Percentiles rank a stretch among this genome's conserved stretches.
These are phyloP conservation scores for Ochotona curzoniae DNA, from an alignment of 2,113 vertebrate species.

Conservation along the genomic window DNA sequence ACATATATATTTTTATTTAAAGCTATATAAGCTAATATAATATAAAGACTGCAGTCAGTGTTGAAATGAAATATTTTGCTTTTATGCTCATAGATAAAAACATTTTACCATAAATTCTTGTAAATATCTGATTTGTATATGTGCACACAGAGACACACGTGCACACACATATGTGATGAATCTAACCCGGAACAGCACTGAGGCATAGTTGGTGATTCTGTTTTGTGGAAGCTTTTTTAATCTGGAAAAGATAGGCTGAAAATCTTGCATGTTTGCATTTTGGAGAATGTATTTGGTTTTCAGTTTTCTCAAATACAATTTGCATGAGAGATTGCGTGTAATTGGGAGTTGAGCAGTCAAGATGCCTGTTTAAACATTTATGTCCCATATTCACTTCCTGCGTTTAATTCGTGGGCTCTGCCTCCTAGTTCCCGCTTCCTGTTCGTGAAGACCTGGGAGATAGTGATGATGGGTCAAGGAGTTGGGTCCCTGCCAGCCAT, in stretches of 20 bases:
- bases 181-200: background rate
- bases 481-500: no score
- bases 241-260: conserved; percentile 22
- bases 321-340: conserved; percentile 13
- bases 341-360: no score
- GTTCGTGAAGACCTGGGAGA: no score
- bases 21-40: background rate
- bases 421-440: no score
- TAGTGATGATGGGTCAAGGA: no score
- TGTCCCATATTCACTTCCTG: no score
- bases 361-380: no score
- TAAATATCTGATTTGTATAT: conserved; percentile 17
- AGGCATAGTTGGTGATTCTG: background rate
- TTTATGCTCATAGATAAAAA: conserved; percentile 17
- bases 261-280: conserved; percentile 37
- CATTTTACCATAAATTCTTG: background rate
- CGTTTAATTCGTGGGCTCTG: no score
- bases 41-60: background rate
- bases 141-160: background rate
- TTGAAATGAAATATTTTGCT: conserved; percentile 52
- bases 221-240: background rate
- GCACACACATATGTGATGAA: background rate
- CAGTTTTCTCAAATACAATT: background rate
- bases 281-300: conserved; percentile 33
- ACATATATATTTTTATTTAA: background rate